phyloP scores from a whole-genome alignment of 2,888 invertebrate genomes.

The Teinopalpus imperialis region DNA sequence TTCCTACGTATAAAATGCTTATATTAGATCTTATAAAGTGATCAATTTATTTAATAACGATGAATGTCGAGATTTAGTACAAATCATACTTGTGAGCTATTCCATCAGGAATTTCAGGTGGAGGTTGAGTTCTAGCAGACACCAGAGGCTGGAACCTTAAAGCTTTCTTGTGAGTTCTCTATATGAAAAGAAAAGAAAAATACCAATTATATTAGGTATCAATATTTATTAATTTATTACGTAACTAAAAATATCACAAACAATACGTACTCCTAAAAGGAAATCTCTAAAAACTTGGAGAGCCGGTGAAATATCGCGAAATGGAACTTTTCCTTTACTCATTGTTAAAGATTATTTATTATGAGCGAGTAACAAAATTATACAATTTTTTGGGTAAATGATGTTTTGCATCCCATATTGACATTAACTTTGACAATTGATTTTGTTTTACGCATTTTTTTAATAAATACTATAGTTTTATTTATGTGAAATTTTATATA shows the following conservation, averaged over 20 bases:
- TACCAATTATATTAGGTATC: constrained; percentile 15
- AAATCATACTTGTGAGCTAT: constrained; percentile 84
- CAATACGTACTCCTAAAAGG: constrained; percentile 83
- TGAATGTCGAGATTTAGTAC: too few relatives aligned
- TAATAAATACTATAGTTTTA: not conserved
- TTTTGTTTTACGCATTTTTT: too few relatives aligned
- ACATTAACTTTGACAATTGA: too few relatives aligned
- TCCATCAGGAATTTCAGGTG: constrained; percentile 91
- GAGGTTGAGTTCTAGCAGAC: constrained; percentile 90
- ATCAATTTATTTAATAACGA: too few relatives aligned
- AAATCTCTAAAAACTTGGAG: constrained; percentile 84
- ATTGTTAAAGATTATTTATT: constrained; percentile 40
- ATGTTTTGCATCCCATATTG: too few relatives aligned
- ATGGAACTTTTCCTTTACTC: constrained; percentile 67
- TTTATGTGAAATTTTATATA: not conserved
- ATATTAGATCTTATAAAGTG: too few relatives aligned
- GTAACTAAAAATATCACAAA: constrained; percentile 31
- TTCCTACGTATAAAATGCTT: too few relatives aligned
- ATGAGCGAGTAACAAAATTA: not conserved
- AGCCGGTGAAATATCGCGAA: constrained; percentile 85
- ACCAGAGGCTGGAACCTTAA: constrained; percentile 86
- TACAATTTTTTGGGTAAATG: not conserved
- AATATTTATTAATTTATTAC: constrained; percentile 12
- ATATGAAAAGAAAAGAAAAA: constrained; percentile 40
- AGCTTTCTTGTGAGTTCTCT: constrained; percentile 83